Evolutionary conservation across 2,888 invertebrate genomes (phyloP).

Genomic region (Euzetes globulus): DNA sequence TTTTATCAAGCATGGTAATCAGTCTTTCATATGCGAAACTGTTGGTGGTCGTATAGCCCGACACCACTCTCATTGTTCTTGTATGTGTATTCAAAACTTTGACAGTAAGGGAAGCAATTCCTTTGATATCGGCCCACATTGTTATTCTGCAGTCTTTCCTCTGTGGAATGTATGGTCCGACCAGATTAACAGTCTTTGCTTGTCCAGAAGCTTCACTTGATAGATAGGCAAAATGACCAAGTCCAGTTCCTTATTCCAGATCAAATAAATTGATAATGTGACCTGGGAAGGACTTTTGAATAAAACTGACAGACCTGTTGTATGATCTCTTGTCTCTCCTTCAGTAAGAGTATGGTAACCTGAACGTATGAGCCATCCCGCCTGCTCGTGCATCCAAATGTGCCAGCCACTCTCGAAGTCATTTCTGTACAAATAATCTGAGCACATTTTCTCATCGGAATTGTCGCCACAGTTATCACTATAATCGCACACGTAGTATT

Average conservation of each 20-base stretch:
- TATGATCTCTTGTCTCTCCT: background rate
- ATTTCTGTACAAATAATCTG: conserved; percentile 29
- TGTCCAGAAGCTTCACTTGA: no score
- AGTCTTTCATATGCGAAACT: no score
- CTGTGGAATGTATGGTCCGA: no score
- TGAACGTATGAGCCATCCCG: background rate
- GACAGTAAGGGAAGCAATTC: no score
- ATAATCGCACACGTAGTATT: conserved; percentile 39
- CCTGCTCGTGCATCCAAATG: conserved; percentile 28
- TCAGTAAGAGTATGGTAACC: background rate
- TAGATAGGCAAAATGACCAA: no score
- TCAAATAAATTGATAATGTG: background rate
- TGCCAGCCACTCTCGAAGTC: conserved; percentile 39
- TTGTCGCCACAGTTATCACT: conserved; percentile 40
- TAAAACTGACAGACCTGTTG: background rate
- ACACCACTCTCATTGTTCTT: no score
- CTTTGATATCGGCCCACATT: no score
- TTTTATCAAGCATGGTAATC: no score
- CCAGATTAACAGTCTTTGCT: no score
- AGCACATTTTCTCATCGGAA: conserved; percentile 38
- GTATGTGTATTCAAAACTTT: no score
- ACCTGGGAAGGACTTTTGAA: background rate
- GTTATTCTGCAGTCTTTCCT: no score
- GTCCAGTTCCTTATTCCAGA: background rate
- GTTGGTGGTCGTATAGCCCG: no score